Conservation (phyloP, 2,797 vertebrate species). For the Acanthornis magna region DNA sequence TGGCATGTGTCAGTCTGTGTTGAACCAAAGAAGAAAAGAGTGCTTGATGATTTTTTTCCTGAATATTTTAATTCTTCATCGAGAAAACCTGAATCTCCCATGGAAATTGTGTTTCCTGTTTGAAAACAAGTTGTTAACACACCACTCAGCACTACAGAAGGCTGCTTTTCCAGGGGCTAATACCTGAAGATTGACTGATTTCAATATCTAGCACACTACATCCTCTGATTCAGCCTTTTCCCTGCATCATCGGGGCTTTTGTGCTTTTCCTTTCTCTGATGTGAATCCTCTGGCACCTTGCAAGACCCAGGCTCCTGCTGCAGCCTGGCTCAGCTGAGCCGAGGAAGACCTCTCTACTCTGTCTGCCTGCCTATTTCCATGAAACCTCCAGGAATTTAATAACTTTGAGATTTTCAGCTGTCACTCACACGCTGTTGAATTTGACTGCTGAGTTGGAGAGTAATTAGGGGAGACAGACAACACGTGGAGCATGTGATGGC, state of each 20-base stretch:
- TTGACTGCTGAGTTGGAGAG: not conserved
- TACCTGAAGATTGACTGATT: slow-evolving; percentile 14
- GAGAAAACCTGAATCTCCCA: not conserved
- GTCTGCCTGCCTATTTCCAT: not conserved
- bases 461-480: slow-evolving; percentile 32
- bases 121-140: not conserved
- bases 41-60: not conserved
- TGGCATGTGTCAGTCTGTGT: not conserved
- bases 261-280: not conserved
- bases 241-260: not conserved
- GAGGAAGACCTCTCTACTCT: not conserved
- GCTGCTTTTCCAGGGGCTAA: slow-evolving; percentile 33
- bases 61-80: slow-evolving; percentile 8
- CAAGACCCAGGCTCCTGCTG: not conserved
- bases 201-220: not conserved
- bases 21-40: not conserved
- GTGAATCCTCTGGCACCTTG: not conserved
- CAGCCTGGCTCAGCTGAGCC: not conserved
- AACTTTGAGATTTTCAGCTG: slow-evolving; percentile 36
- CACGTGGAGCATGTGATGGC: not conserved
- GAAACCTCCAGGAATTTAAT: slow-evolving; percentile 29
- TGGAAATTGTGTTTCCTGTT: slow-evolving; percentile 11
- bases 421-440: slow-evolving; percentile 1
- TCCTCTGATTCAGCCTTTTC: not conserved
- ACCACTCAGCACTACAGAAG: not conserved